Base-by-base conservation (phyloP, 1,140 invertebrate species). In the Melipona quadrifasciata region DNA sequence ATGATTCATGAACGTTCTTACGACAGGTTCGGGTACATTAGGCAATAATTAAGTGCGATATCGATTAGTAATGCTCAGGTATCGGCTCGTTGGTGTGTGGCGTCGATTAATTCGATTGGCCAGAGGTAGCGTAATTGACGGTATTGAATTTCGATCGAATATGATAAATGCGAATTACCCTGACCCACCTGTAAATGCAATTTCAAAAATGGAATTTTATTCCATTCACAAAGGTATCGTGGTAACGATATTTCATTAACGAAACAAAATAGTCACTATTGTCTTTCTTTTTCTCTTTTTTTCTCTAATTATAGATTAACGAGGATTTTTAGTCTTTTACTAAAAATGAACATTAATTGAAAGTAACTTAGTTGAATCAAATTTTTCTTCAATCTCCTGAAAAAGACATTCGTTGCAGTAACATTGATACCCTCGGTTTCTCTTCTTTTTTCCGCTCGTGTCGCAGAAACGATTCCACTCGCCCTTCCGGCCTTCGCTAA, bases 41-140 rank as follows among this genome's bases (percentile, higher is more conserved):
- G 34, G n/a, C 55, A 79, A 71, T 84, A 84, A 84, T 72, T 84
- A 79, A 84, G 21, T 58, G 55, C 21, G 82, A 78, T 71, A 84
- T 79, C 57, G 82, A 79, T 79, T 79, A 58, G 67, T 55, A 53
- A 51, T 70, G 64, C 34, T 78, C 55, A 47, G 65, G 61, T 83
- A 83, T 58, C 39, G 71, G 27, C 19, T 24, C 17, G 53, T 55
- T n/a, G 74, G 74, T 31, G 24, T n/a, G 47, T 19, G 19, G 6
- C 47, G 17, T 5, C 39, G 65, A 79, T 71, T 71, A 84, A 84
- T 84, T 84, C 67, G 65, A 84, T 79, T 84, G 27, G 57, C 55
- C 17, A 2, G 19, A 65, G 14, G 19, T 16, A 39, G 39, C 64
- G 4, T 57, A 83, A 78, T 79, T 12, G 67, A 61, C 27, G 51